A percentile compares a stretch with the other conserved stretches of the same genome.
Evolutionary conservation across 2,888 invertebrate species (phyloP).

Genomic region (Acleris cristana): DNA sequence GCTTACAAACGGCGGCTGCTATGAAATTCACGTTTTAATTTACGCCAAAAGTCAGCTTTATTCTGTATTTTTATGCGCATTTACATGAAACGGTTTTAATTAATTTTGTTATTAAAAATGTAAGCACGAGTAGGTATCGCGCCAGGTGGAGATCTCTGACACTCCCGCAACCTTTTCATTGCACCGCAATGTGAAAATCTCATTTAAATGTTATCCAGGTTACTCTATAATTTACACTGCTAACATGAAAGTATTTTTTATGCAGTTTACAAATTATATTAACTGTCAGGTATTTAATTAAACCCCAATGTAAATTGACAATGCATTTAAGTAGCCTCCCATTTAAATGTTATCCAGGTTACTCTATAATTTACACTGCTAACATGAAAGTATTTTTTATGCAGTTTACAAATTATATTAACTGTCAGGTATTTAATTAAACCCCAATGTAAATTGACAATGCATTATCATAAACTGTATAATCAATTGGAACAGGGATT

Average conservation of each 20-base stretch:
- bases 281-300: too few relatives aligned
- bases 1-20: constrained; percentile 49
- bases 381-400: too few relatives aligned
- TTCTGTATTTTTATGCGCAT: constrained; percentile 52
- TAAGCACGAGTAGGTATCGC: constrained; percentile 32
- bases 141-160: constrained; percentile 20
- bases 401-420: too few relatives aligned
- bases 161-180: constrained; percentile 6
- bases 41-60: constrained; percentile 53
- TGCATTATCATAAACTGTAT: constrained; percentile 56
- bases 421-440: too few relatives aligned
- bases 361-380: too few relatives aligned
- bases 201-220: too few relatives aligned
- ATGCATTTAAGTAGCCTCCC: too few relatives aligned
- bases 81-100: constrained; percentile 57
- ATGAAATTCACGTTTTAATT: constrained; percentile 61
- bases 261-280: too few relatives aligned
- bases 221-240: too few relatives aligned
- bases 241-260: too few relatives aligned
- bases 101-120: constrained; percentile 60
- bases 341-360: too few relatives aligned
- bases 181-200: not conserved
- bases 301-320: constrained; percentile 35
- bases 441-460: constrained; percentile 34
- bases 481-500: constrained; percentile 53